phyloP scores from a whole-genome alignment of 2,888 invertebrate genomes.

The Ischnura elegans region DNA sequence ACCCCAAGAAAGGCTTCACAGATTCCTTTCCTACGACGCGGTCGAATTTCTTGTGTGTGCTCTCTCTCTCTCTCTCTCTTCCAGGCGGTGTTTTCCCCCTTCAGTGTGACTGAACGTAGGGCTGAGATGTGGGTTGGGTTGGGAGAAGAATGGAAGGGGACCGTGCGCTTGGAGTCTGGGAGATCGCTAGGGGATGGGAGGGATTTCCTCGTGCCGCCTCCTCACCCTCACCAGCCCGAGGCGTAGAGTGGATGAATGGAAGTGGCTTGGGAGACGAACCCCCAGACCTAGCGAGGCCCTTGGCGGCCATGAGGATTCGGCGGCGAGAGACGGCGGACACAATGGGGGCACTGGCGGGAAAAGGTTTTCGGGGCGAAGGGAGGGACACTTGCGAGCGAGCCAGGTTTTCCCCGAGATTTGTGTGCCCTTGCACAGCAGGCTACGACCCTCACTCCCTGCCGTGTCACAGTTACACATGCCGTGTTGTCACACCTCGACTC shows the following conservation, averaged over 20 bases:
- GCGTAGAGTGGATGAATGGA: conserved; percentile 35
- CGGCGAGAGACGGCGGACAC: not conserved
- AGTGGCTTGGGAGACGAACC: not conserved
- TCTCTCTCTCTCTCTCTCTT: not conserved
- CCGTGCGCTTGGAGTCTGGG: not conserved
- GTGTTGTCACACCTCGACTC: not conserved
- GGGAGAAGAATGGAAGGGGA: not conserved
- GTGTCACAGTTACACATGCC: not conserved
- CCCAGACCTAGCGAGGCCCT: not conserved
- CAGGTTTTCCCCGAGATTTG: not conserved
- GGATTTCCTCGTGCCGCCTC: not conserved
- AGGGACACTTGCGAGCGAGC: not conserved
- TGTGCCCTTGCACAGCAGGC: not conserved
- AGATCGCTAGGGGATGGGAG: not conserved
- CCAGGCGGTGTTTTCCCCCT: too few relatives aligned
- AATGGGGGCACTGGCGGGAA: conserved; percentile 8
- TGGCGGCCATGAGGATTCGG: conserved; percentile 7
- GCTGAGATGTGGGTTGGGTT: not conserved
- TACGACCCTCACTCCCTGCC: not conserved
- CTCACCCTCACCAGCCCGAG: not conserved
- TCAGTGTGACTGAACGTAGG: not conserved
- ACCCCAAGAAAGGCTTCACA: conserved; percentile 39
- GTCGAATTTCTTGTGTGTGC: conserved; percentile 43
- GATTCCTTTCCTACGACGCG: conserved; percentile 49
- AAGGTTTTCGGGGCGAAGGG: not conserved